Base-by-base conservation (phyloP, 2,888 invertebrate species). In the Lepeophtheirus nordmannii region DNA sequence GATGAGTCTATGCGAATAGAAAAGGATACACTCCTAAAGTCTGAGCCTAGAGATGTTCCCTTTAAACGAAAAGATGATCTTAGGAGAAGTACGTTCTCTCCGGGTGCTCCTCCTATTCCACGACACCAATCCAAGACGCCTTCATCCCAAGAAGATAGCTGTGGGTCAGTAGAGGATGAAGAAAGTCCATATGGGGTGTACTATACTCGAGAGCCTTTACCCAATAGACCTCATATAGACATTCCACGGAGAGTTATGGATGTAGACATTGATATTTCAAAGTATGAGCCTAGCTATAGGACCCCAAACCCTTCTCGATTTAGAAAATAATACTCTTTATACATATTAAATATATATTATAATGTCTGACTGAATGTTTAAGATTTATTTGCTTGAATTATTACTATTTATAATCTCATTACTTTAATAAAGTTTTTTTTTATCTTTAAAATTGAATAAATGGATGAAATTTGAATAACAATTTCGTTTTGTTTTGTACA, bases 211-310 rank as follows among this genome's bases (percentile, higher is more conserved):
- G 90, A 91, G 77, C 90, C 90, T 64, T 76, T 90, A 70, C 79
- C 82, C 0, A 80, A 82, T 70, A 82, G 83, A 72, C 87, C 89
- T 56, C 80, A 84, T 69, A 81, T 84, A 71, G 86, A 86, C 68
- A 89, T 89, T 77, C 86, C 86, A 70, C 85, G 85, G 70, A 87
- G 87, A 76, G 82, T 82, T 68, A 86, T 85, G 84, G 87, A 87
- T 74, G 76, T 87, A 65, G 83, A 83, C 68, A 82, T 37, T 17
- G 39, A 17, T 17, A 14, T 40, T 22, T 62, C 62, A 37, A 46
- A 46, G 17, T 46, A 46, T 30, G 30, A 30, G 3, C 30, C 30
- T 30, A 7, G 30, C 7, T 7, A 30, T 30, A 30, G 30, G 30
- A 30, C 7, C 30, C 30, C n/a, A n/a, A n/a, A 30, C 7, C 30